These are phyloP conservation scores for Dinocampus coccinellae DNA, from an alignment of 2,888 invertebrate species.

Conservation along the genomic window DNA sequence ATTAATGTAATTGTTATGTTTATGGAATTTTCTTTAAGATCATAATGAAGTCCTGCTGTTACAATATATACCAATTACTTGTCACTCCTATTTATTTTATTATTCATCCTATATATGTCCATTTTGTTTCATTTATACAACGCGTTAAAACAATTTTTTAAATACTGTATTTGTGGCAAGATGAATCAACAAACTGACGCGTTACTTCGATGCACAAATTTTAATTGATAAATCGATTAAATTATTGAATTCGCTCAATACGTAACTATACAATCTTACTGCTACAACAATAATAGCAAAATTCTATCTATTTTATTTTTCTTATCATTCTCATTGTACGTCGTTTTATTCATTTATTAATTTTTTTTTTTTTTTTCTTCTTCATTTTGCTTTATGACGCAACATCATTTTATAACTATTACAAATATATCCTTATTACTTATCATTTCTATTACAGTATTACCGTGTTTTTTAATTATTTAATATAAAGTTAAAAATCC, in stretches of 20 bases:
- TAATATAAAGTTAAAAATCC: constrained; percentile 64
- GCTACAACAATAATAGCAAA: constrained; percentile 63
- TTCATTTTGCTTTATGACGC: constrained; percentile 16
- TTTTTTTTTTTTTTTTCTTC: constrained; percentile 19
- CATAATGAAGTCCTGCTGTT: not conserved
- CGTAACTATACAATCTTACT: constrained; percentile 57
- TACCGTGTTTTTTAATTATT: constrained; percentile 55
- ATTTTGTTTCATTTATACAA: not conserved
- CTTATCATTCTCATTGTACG: constrained; percentile 1
- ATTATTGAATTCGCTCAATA: constrained; percentile 53
- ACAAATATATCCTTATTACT: constrained; percentile 58
- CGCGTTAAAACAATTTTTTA: constrained; percentile 20
- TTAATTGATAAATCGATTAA: constrained; percentile 50
- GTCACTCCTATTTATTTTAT: constrained; percentile 9
- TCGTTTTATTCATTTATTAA: no score
- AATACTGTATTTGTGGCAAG: constrained; percentile 20
- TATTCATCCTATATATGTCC: not conserved
- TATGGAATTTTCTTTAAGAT: not conserved
- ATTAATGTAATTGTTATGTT: constrained; percentile 1
- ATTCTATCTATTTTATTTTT: constrained; percentile 42
- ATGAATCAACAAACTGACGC: constrained; percentile 38
- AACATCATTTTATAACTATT: constrained; percentile 58
- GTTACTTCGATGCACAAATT: constrained; percentile 51
- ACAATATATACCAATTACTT: not conserved
- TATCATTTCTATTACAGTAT: constrained; percentile 55